phyloP scores from a whole-genome alignment of 2,113 vertebrate species.

The Leptocoma aspasia region DNA sequence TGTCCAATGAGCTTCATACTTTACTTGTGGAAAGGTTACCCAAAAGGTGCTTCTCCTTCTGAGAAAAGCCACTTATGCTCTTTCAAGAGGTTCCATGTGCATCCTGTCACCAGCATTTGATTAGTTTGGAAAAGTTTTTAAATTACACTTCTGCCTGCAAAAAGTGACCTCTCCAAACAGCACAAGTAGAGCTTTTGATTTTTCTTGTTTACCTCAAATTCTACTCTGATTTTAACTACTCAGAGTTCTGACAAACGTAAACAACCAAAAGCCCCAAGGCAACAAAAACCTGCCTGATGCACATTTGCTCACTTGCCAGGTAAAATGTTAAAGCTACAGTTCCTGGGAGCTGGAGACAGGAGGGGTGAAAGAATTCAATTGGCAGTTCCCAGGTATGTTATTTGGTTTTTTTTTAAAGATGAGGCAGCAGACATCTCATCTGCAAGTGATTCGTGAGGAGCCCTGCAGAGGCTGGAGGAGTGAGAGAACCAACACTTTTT shows the following conservation, averaged over 20 bases:
- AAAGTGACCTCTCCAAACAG: constrained; percentile 37
- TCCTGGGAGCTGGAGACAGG: neutral
- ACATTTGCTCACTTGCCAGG: neutral
- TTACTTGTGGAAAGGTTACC: neutral
- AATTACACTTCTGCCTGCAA: neutral
- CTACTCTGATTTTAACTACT: neutral
- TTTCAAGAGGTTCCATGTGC: neutral
- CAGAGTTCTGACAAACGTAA: neutral
- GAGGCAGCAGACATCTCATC: neutral
- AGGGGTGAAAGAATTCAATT: neutral
- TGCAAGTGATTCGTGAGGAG: neutral
- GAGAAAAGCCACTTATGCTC: constrained; percentile 27
- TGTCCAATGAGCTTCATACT: neutral
- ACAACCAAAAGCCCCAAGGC: neutral
- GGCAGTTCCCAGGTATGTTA: neutral
- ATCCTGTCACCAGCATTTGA: neutral
- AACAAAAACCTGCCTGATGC: neutral
- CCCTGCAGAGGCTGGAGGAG: neutral
- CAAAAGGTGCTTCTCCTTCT: neutral
- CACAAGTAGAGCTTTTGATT: neutral
- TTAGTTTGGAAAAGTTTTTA: neutral
- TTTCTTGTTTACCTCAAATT: constrained; percentile 23
- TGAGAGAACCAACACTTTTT: neutral
- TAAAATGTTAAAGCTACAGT: neutral
- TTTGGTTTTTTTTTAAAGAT: neutral